A percentile compares a stretch with the other conserved stretches of the same genome.
These are phyloP conservation scores for Lepus timidus DNA, from an alignment of 2,113 vertebrate genomes.

Conservation along the genomic window DNA sequence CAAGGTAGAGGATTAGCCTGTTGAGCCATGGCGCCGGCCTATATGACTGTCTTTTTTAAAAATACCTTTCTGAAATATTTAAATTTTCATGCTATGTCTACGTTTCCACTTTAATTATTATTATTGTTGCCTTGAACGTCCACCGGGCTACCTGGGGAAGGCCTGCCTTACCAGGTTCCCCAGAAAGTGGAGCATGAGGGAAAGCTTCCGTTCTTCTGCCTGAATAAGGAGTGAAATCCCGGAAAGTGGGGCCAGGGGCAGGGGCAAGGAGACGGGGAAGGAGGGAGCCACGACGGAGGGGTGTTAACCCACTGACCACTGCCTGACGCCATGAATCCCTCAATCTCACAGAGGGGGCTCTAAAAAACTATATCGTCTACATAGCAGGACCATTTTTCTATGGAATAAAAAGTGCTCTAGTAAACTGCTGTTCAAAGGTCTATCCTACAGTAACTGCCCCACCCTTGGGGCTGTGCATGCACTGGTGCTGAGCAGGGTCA, in stretches of 20 bases:
- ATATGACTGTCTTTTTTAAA: too few relatives aligned
- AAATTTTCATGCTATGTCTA: neutral
- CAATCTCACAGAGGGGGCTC: neutral
- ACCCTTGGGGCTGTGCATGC: accelerated
- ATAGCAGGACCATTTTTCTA: neutral
- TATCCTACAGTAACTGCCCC: neutral
- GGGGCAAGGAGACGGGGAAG: neutral
- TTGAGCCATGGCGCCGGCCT: too few relatives aligned
- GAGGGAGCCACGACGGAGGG: accelerated
- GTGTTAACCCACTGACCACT: neutral
- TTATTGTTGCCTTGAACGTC: neutral
- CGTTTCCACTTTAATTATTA: neutral
- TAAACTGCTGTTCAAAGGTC: neutral
- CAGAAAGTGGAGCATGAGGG: neutral
- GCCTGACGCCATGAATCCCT: accelerated
- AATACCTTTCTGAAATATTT: neutral
- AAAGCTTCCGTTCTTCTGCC: neutral
- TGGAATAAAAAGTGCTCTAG: neutral
- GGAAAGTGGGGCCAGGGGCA: neutral
- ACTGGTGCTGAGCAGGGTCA: neutral
- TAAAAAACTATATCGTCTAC: neutral
- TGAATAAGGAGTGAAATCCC: too few relatives aligned
- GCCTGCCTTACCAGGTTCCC: neutral
- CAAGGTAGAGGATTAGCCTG: too few relatives aligned
- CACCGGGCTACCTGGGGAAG: neutral